Base-by-base conservation (phyloP, 2,888 invertebrate genomes). In the Amblyteles armatorius region DNA sequence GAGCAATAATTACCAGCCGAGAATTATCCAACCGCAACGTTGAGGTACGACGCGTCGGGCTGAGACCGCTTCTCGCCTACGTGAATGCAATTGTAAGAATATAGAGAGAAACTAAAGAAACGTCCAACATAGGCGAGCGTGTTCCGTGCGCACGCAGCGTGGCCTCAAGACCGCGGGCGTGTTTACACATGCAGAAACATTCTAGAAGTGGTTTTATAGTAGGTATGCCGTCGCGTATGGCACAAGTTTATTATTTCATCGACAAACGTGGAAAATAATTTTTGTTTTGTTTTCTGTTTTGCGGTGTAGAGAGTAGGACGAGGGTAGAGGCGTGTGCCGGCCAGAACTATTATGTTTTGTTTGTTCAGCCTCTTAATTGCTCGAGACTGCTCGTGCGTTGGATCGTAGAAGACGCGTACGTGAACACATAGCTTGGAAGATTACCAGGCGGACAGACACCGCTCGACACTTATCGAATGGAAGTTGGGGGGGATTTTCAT, bases 391-490 rank as follows among this genome's bases (percentile, higher is more conserved):
- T 5, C n/a, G 29, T 7, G n/a, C 22, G 44, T 11, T 6, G n/a
- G 26, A 11, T 33, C 36, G 13, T 16, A 5, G n/a, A 44, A 19
- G 16, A 60, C 44, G 29, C 60, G 44, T 69, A n/a, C 48, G 48
- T 6, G 74, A 26, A 29, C 29, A 33, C 26, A 9, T 11, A 63
- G 50, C 26, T 9, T 44, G 13, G 44, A 48, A 48, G 16, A 48
- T 29, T 88, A 89, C 90, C 90, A 89, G 90, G 89, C 90, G 88
- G 87, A 85, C 89, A 86, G 91, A 88, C 82, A 77, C 71, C 77
- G 60, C 63, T 69, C 89, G 88, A 88, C 90, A 71, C 52, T 60
- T 89, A 89, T 88, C 90, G 88, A 88, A 86, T 87, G 81, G 85
- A 88, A 88, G 87, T 82, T 87, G 79, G 63, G 83, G 81, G 68